phyloP scores from a whole-genome alignment of 2,113 vertebrate genomes.

The Morone saxatilis region DNA sequence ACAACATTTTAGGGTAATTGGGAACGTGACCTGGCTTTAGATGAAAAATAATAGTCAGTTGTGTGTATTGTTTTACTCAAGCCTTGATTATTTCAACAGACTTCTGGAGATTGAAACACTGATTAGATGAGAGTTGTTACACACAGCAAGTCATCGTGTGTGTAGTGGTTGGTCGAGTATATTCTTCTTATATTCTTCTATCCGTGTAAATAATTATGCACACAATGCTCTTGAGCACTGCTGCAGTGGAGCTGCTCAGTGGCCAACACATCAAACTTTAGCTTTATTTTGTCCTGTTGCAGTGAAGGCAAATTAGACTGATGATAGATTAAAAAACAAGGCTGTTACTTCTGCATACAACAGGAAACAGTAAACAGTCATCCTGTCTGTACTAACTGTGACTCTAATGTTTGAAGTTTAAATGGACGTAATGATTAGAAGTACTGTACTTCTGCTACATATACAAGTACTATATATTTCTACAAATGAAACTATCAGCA shows the following conservation, averaged over 20 bases:
- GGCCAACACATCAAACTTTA: not conserved
- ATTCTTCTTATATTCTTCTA: not conserved
- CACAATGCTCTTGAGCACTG: not conserved
- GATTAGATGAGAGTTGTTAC: conserved; percentile 42
- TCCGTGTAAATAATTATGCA: not conserved
- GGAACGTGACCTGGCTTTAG: conserved; percentile 69
- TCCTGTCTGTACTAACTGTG: no score
- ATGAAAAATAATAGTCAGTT: conserved; percentile 63
- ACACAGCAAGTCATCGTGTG: not conserved
- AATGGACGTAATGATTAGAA: not conserved
- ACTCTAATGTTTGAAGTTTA: not conserved
- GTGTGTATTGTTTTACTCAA: conserved; percentile 65
- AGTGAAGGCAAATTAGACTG: not conserved
- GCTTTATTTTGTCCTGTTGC: not conserved
- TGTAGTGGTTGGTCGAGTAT: not conserved
- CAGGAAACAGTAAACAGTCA: no score
- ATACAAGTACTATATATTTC: no score
- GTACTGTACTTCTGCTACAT: no score
- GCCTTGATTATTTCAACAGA: conserved; percentile 70
- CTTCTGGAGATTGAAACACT: conserved; percentile 61
- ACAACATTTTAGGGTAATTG: conserved; percentile 79
- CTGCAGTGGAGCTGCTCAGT: not conserved
- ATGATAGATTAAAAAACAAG: not conserved
- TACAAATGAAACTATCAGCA: not conserved
- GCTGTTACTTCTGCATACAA: not conserved